Evolutionary conservation across 2,797 vertebrate genomes (phyloP).

Genomic region (Chelonia mydas): DNA sequence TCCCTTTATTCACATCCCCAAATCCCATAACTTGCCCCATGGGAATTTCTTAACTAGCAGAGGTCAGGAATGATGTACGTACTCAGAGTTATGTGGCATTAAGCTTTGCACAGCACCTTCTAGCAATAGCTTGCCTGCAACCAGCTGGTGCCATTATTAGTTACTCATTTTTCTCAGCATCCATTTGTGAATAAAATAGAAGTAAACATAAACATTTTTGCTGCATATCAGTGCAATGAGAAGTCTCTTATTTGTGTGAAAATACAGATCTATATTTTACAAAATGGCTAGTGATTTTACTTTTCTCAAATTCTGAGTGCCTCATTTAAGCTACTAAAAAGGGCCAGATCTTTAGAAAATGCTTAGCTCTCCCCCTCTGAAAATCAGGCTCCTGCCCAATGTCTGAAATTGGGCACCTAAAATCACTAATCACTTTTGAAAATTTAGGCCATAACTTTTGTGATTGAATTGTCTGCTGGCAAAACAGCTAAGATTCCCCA

Average conservation of each 20-base stretch:
- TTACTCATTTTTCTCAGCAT: background rate
- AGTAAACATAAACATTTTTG: background rate
- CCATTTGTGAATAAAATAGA: background rate
- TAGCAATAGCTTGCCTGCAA: background rate
- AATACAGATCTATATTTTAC: background rate
- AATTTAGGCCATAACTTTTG: background rate
- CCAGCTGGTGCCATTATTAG: background rate
- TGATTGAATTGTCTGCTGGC: background rate
- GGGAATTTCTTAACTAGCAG: background rate
- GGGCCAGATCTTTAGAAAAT: background rate
- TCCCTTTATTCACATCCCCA: background rate
- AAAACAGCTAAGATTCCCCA: background rate
- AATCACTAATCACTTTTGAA: background rate
- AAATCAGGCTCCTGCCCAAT: background rate
- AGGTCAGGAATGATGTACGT: fast-evolving
- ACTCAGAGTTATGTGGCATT: background rate
- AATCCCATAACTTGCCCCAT: background rate
- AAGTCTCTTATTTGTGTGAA: background rate
- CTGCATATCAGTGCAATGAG: background rate
- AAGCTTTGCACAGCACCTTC: background rate
- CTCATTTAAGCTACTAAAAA: background rate
- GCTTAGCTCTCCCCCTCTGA: background rate
- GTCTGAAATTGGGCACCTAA: background rate
- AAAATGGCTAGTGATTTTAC: background rate
- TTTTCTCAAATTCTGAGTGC: background rate